Evolutionary conservation across 2,113 vertebrate genomes (phyloP).

Genomic region (Phalacrocorax carbo): DNA sequence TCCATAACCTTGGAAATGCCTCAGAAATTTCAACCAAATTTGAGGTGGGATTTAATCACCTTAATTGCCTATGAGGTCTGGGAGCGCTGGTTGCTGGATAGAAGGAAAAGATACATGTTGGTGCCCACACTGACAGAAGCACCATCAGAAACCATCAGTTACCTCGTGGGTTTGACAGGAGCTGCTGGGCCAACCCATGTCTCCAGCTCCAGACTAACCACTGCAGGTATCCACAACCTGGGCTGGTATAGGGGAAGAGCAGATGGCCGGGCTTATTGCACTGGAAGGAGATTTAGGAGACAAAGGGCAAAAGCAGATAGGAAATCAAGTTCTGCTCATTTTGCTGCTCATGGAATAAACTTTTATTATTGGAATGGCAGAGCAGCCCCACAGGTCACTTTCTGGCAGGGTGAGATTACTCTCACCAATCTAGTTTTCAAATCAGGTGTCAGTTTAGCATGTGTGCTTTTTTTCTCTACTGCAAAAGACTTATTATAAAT

Average conservation of each 20-base stretch:
- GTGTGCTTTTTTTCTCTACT: neutral
- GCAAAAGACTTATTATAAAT: neutral
- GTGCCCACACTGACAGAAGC: neutral
- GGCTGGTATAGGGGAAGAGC: neutral
- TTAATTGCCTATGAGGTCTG: neutral
- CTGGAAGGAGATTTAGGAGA: neutral
- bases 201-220: neutral
- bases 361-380: neutral
- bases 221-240: neutral
- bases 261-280: neutral
- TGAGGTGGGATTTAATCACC: neutral
- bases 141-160: neutral
- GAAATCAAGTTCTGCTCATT: neutral
- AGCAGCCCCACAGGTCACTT: neutral
- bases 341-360: neutral
- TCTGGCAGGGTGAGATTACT: neutral
- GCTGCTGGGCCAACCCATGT: neutral
- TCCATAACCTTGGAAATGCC: neutral
- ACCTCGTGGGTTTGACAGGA: neutral
- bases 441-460: neutral
- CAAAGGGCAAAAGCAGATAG: neutral
- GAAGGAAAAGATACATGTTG: neutral
- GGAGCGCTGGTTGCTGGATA: neutral
- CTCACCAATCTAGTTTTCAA: neutral
- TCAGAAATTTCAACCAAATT: neutral